Conservation (phyloP, 2,113 vertebrate species). For the Capricornis sumatraensis region DNA sequence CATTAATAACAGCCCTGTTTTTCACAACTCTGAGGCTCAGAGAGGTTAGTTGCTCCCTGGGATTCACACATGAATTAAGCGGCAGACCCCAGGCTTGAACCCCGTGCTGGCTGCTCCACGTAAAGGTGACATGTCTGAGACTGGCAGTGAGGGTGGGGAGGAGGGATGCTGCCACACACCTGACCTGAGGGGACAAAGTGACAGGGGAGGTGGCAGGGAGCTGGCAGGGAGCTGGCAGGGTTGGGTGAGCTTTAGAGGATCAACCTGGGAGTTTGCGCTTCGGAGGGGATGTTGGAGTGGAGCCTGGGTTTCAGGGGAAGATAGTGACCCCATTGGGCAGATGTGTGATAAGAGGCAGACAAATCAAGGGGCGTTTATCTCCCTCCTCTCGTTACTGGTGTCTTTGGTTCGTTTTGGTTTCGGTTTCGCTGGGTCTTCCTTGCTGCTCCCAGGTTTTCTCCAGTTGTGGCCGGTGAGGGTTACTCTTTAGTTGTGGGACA, state of each 20-base stretch:
- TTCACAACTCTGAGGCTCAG: background rate
- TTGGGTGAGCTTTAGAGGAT: background rate
- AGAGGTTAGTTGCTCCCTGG: background rate
- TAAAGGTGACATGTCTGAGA: background rate
- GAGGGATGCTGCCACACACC: background rate
- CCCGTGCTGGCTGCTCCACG: background rate
- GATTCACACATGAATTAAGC: background rate
- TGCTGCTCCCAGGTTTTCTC: background rate
- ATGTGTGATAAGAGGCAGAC: background rate
- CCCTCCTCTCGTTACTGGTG: background rate
- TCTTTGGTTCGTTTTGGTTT: fast-evolving
- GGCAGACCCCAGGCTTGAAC: background rate
- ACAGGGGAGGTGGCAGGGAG: background rate
- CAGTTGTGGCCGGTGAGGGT: background rate
- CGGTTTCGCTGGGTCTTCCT: background rate
- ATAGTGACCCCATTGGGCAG: too few species aligned
- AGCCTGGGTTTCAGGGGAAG: background rate
- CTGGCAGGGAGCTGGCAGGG: background rate
- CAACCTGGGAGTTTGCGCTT: background rate
- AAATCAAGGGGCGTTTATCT: background rate
- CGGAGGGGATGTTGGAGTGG: background rate
- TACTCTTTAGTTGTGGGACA: background rate
- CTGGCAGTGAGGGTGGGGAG: too few species aligned
- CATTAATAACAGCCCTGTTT: background rate
- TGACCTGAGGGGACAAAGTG: background rate